Evolutionary conservation across 2,113 vertebrate species (phyloP).

Genomic region (Laterallus jamaicensis): DNA sequence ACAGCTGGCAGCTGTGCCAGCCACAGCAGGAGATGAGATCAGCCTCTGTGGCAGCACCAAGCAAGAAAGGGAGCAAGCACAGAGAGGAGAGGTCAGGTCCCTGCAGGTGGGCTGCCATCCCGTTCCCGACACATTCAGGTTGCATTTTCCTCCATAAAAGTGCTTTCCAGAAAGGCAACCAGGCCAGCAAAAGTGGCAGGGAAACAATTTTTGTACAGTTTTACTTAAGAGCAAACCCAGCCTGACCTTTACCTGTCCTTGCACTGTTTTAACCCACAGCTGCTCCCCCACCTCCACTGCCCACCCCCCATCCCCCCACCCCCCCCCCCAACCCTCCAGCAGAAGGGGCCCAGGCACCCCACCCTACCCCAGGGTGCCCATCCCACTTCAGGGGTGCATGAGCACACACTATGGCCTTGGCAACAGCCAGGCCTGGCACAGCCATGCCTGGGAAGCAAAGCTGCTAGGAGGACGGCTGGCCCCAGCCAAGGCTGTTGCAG

Average conservation of each 20-base stretch:
- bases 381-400: not conserved
- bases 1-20: not conserved
- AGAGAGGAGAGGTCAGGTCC: not conserved
- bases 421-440: not conserved
- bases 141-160: not conserved
- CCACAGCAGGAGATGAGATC: not conserved
- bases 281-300: not conserved
- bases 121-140: not conserved
- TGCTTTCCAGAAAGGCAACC: accelerated
- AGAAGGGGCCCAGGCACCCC: not conserved
- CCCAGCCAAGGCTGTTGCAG: not conserved
- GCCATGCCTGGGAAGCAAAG: not conserved
- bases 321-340: not conserved
- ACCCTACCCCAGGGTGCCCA: accelerated
- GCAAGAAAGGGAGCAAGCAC: not conserved
- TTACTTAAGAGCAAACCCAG: not conserved
- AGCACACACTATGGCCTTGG: not conserved
- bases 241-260: not conserved
- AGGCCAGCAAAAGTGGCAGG: not conserved
- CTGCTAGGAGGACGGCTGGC: not conserved
- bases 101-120: not conserved
- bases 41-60: not conserved
- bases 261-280: accelerated
- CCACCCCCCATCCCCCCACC: too few species aligned
- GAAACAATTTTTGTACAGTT: not conserved